phyloP scores from a whole-genome alignment of 1,140 invertebrate species.

The Polypedilum pembai region DNA sequence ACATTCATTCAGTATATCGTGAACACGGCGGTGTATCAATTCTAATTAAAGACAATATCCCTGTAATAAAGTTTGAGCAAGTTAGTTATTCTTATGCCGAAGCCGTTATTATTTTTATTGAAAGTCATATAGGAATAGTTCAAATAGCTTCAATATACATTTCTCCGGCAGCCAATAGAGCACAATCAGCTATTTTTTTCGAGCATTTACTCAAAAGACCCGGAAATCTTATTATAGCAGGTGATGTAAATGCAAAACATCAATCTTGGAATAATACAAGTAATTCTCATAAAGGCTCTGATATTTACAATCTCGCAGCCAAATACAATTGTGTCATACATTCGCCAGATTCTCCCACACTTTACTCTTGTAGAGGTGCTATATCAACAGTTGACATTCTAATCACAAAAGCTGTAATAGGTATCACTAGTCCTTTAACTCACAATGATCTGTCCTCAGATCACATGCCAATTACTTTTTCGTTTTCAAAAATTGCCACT shows the following conservation, averaged over 20 bases:
- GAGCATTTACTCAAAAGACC: not conserved
- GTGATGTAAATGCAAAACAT: not conserved
- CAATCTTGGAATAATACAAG: not conserved
- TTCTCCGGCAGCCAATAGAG: not conserved
- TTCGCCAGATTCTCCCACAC: not conserved
- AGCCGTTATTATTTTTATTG: not conserved
- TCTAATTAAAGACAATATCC: not conserved
- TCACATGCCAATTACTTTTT: not conserved
- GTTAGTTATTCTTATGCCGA: not conserved
- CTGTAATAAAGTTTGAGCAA: not conserved
- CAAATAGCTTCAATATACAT: not conserved
- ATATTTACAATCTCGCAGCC: too few species aligned
- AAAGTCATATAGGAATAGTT: too few species aligned
- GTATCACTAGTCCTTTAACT: not conserved
- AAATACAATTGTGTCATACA: not conserved
- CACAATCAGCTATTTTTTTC: not conserved
- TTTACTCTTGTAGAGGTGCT: not conserved
- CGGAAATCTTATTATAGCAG: not conserved
- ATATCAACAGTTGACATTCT: not conserved
- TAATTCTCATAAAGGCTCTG: not conserved
- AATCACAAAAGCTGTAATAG: not conserved
- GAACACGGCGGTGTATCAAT: not conserved
- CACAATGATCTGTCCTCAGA: not conserved
- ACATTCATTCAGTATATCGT: not conserved
- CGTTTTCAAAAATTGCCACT: not conserved